A percentile compares a stretch with the other conserved stretches of the same genome.
These are phyloP conservation scores for Pararge aegeria DNA, from an alignment of 1,140 invertebrate species.

Conservation along the genomic window DNA sequence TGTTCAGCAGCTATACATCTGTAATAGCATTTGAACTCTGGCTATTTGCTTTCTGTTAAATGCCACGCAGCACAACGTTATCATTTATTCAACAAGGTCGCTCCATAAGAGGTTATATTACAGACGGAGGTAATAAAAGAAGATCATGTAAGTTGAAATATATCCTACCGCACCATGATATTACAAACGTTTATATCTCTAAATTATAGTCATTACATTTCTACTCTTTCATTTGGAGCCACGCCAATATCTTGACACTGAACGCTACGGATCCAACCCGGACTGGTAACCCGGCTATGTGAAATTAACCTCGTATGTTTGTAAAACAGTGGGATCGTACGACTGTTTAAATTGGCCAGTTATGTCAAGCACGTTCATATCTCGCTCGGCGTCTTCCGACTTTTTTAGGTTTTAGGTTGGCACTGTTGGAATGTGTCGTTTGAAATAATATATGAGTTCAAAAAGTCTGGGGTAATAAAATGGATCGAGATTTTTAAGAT, in stretches of 20 bases:
- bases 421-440: constrained; percentile 5
- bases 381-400: background rate
- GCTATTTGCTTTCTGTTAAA: no score
- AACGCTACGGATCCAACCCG: constrained; percentile 4
- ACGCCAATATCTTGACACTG: constrained; percentile 7
- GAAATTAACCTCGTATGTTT: constrained; percentile 8
- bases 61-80: no score
- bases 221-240: constrained; percentile 6
- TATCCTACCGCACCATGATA: background rate
- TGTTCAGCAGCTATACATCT: no score
- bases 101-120: background rate
- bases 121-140: background rate
- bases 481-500: background rate
- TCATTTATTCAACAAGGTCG: no score
- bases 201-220: constrained; percentile 14
- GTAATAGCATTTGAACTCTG: no score
- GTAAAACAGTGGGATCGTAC: background rate
- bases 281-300: constrained; percentile 6
- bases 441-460: constrained; percentile 5
- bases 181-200: constrained; percentile 9
- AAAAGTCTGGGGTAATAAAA: background rate
- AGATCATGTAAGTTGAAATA: constrained; percentile 1
- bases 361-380: constrained; percentile 5
- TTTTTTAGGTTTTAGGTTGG: constrained; percentile 15
- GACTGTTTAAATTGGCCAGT: constrained; percentile 8